phyloP scores from a whole-genome alignment of 1,140 invertebrate genomes.

The Drosophila baimaii region DNA sequence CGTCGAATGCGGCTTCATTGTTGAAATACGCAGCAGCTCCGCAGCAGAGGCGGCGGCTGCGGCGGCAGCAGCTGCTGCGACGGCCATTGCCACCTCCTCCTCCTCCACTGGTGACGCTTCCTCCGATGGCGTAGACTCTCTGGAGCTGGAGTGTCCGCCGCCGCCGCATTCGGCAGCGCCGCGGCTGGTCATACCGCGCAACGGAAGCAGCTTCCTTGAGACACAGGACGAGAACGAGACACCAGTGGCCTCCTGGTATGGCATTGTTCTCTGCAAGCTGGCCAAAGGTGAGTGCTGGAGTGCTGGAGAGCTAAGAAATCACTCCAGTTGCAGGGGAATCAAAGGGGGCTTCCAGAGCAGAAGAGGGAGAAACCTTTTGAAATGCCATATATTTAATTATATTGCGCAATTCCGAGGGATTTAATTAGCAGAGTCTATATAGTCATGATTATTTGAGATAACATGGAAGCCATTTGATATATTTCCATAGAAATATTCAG shows the following conservation, averaged over 20 bases:
- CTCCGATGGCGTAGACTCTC: constrained; percentile 48
- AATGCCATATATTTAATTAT: too few relatives aligned
- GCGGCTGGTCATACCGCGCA: constrained; percentile 65
- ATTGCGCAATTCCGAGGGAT: neutral
- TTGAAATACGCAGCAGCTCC: constrained; percentile 86
- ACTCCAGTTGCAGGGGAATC: too few relatives aligned
- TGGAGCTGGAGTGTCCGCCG: constrained; percentile 63
- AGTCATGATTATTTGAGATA: neutral
- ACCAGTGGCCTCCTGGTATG: constrained; percentile 85
- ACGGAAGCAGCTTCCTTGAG: constrained; percentile 74
- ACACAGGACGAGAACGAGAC: constrained; percentile 81
- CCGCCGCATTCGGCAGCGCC: constrained; percentile 42
- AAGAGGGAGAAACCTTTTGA: neutral
- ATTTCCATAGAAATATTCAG: too few relatives aligned
- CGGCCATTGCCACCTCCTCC: constrained; percentile 48
- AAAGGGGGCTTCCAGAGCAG: neutral
- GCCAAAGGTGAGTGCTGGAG: constrained; percentile 86
- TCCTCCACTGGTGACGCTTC: constrained; percentile 39
- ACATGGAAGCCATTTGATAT: neutral
- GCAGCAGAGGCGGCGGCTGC: constrained; percentile 61
- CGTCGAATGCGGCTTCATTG: constrained; percentile 88
- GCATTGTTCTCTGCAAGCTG: constrained; percentile 88
- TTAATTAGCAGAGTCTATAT: neutral
- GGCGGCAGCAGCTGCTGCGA: constrained; percentile 56
- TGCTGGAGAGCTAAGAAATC: neutral